Percentiles rank a stretch among this genome's conserved stretches.
phyloP scores from a whole-genome alignment of 2,113 vertebrate genomes.

The Eidolon helvum region DNA sequence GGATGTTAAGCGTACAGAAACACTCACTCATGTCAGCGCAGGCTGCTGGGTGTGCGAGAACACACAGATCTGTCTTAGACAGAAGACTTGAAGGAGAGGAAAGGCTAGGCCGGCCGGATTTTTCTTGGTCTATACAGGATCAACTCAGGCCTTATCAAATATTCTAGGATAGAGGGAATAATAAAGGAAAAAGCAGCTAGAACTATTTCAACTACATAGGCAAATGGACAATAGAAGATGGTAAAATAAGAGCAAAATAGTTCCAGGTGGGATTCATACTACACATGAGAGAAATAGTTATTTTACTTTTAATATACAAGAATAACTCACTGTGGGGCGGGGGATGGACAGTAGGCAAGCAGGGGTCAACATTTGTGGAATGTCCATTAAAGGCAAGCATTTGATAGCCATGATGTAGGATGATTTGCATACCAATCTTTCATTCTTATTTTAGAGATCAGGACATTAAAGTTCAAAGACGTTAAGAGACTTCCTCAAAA shows the following conservation, averaged over 20 bases:
- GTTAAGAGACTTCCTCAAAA: background rate
- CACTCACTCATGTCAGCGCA: background rate
- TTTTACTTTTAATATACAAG: background rate
- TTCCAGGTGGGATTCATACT: background rate
- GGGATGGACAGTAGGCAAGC: accelerated
- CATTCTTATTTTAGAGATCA: background rate
- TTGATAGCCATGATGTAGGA: too few species aligned
- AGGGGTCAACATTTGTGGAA: accelerated
- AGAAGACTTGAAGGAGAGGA: background rate
- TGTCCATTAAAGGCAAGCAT: too few species aligned
- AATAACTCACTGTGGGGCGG: background rate
- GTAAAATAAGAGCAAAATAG: background rate
- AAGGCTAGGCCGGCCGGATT: background rate
- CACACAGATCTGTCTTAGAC: background rate
- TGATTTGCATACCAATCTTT: background rate
- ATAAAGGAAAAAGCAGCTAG: background rate
- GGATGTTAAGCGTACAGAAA: background rate
- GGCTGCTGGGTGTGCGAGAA: background rate
- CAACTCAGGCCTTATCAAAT: background rate
- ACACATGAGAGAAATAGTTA: background rate
- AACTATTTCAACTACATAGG: background rate
- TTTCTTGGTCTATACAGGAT: background rate
- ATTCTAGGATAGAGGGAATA: background rate
- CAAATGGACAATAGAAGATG: background rate
- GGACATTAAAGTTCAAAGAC: background rate